Conservation (phyloP, 2,797 vertebrate species). For the Graptemys geographica region DNA sequence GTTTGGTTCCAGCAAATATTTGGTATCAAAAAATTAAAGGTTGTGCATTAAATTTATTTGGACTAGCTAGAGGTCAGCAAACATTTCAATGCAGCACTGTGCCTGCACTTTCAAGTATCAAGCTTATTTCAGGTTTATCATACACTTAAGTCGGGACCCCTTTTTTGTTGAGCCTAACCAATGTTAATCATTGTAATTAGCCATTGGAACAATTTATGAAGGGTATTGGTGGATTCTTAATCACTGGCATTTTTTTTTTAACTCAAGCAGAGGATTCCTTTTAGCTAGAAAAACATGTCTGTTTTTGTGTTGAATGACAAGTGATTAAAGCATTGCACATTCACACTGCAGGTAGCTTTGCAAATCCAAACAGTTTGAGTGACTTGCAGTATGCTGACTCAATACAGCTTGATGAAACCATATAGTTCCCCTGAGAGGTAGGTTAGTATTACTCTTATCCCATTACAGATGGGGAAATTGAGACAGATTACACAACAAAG, state of each 20-base stretch:
- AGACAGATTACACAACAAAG: not conserved
- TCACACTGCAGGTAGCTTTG: not conserved
- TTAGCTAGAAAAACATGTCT: not conserved
- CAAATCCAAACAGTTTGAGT: not conserved
- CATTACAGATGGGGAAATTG: not conserved
- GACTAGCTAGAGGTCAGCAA: not conserved
- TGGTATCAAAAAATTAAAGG: not conserved
- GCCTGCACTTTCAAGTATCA: not conserved
- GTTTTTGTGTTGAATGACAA: not conserved
- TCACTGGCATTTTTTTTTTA: not conserved
- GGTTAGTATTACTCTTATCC: not conserved
- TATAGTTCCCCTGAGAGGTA: not conserved
- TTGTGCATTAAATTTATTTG: not conserved
- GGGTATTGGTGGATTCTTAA: not conserved
- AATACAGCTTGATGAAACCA: not conserved
- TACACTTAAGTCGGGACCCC: not conserved
- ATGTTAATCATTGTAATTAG: too few relatives aligned
- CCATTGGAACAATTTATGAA: too few relatives aligned
- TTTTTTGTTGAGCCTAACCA: not conserved
- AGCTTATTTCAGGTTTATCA: not conserved
- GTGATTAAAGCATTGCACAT: not conserved
- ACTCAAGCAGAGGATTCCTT: not conserved
- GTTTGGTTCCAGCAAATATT: not conserved
- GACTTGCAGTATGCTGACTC: not conserved
- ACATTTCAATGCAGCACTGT: not conserved